Evolutionary conservation across 1,140 invertebrate species (phyloP).

Genomic region (Lordiphosa stackelbergi): DNA sequence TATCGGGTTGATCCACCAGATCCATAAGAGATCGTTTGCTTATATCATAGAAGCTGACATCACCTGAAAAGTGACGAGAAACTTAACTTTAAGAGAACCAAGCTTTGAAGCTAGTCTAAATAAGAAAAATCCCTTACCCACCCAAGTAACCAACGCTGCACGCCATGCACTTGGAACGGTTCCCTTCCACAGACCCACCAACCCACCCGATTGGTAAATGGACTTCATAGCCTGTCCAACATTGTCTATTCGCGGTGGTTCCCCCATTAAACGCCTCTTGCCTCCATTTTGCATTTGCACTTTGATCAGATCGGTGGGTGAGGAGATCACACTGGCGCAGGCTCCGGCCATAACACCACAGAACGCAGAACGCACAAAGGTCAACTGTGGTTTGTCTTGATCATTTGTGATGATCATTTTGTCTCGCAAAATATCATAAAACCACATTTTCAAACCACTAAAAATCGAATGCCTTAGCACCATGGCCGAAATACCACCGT

Average conservation of each 20-base stretch:
- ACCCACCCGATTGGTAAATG: conserved; percentile 20
- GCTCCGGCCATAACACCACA: conserved; percentile 17
- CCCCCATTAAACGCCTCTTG: conserved; percentile 21
- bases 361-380: conserved; percentile 5
- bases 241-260: conserved; percentile 23
- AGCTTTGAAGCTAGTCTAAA: no score
- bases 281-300: conserved; percentile 46
- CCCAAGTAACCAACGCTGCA: conserved; percentile 30
- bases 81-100: no score
- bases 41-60: conserved; percentile 29
- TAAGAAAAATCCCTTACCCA: conserved; percentile 1
- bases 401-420: conserved; percentile 4
- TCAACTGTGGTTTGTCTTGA: conserved; percentile 8
- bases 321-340: conserved; percentile 5
- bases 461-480: conserved; percentile 22
- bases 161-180: conserved; percentile 18
- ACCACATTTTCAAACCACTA: conserved; percentile 24
- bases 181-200: conserved; percentile 29
- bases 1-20: conserved; percentile 4
- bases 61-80: conserved; percentile 10
- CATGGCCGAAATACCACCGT: conserved; percentile 35
- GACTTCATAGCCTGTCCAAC: conserved; percentile 9
- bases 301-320: conserved; percentile 32
- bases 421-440: conserved; percentile 22
- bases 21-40: conserved; percentile 23